Conservation (phyloP, 2,888 invertebrate genomes). For the Tinea pellionella region DNA sequence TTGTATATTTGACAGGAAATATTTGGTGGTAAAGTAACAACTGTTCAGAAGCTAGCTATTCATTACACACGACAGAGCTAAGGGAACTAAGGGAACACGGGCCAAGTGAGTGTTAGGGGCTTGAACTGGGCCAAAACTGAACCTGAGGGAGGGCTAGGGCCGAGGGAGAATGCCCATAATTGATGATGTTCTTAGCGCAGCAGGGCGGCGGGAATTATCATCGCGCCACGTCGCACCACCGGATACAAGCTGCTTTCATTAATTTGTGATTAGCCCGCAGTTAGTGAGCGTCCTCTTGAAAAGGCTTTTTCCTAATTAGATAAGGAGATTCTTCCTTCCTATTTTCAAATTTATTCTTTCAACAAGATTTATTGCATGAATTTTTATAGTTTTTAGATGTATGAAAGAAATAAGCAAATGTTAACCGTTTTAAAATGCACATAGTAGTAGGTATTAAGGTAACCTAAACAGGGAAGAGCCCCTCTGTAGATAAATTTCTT, state of each 20-base stretch:
- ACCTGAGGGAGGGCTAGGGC: conserved; percentile 29
- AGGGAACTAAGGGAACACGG: background rate
- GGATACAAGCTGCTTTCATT: conserved; percentile 52
- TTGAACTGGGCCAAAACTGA: background rate
- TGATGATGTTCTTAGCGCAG: conserved; percentile 67
- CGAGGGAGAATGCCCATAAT: conserved; percentile 60
- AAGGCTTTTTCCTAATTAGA: conserved; percentile 58
- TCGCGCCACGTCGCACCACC: conserved; percentile 44
- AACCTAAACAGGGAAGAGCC: conserved; percentile 37
- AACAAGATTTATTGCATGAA: background rate
- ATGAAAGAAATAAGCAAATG: background rate
- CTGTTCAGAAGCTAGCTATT: conserved; percentile 24
- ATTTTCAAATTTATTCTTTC: background rate
- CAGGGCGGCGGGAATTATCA: conserved; percentile 61
- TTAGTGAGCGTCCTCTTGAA: conserved; percentile 37
- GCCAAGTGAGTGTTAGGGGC: conserved; percentile 1
- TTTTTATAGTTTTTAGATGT: background rate
- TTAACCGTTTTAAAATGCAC: background rate
- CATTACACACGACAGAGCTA: conserved; percentile 8
- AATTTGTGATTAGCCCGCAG: conserved; percentile 66
- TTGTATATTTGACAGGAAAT: conserved; percentile 6
- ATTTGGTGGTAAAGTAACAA: conserved; percentile 41
- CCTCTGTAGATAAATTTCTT: conserved; percentile 58
- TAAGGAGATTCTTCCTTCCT: conserved; percentile 30
- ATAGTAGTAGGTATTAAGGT: too few relatives aligned